Percentiles rank a stretch among this genome's conserved stretches.
Evolutionary conservation across 2,113 vertebrate species (phyloP).

Genomic region (Elephantulus edwardii): DNA sequence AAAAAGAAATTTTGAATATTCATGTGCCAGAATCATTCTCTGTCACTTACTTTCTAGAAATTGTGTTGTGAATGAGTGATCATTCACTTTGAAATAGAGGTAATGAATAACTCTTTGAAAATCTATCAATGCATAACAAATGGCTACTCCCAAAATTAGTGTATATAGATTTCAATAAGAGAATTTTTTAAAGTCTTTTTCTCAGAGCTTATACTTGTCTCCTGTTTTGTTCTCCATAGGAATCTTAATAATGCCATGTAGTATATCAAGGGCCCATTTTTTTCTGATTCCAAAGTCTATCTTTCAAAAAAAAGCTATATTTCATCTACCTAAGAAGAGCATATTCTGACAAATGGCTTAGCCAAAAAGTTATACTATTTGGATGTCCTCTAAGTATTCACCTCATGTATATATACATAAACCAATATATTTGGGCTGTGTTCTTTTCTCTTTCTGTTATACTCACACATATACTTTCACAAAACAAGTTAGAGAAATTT

Average conservation of each 20-base stretch:
- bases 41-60: neutral
- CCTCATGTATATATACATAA: conserved; percentile 24
- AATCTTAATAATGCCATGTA: neutral
- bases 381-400: neutral
- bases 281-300: neutral
- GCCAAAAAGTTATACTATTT: neutral
- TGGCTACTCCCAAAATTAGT: neutral
- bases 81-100: conserved; percentile 21
- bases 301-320: neutral
- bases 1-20: neutral
- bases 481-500: neutral
- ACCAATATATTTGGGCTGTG: neutral
- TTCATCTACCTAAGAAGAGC: neutral
- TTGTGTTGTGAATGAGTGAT: neutral
- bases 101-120: neutral
- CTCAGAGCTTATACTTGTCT: neutral
- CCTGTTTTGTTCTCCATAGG: neutral
- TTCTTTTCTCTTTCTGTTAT: neutral
- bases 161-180: neutral
- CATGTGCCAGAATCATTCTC: neutral
- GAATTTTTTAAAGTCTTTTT: neutral
- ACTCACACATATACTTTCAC: neutral
- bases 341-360: conserved; percentile 41
- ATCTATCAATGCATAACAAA: neutral
- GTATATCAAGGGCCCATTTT: neutral